Percentiles rank a stretch among this genome's conserved stretches.
Conservation (phyloP, 92 coral and sea anemone genomes). For the Siderastrea siderea region DNA sequence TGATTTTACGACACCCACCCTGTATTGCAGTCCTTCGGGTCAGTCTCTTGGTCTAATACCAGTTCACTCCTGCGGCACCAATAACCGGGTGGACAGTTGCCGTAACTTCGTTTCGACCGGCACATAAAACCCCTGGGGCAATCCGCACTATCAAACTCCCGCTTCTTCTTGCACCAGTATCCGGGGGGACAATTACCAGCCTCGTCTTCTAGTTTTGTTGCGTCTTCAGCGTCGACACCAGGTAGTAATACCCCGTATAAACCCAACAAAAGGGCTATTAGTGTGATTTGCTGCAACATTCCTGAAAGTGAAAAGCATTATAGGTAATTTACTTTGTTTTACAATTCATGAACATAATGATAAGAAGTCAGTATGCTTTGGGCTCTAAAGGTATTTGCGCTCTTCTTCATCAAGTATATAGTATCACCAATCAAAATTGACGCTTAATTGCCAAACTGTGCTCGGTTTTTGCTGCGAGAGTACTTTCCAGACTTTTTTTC, state of each 20-base stretch:
- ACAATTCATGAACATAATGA: no score
- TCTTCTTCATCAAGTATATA: no score
- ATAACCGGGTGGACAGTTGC: conserved; percentile 77
- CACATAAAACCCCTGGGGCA: conserved; percentile 80
- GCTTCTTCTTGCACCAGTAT: conserved; percentile 72
- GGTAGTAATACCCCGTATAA: conserved; percentile 50
- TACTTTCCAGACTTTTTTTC: no score
- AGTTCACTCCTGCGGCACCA: conserved; percentile 81
- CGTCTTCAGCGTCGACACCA: conserved; percentile 7
- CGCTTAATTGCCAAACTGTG: no score
- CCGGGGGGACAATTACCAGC: conserved; percentile 58
- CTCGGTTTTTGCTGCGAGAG: no score
- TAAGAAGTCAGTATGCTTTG: no score
- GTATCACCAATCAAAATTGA: no score
- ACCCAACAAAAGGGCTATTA: conserved; percentile 61
- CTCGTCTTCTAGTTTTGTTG: conserved; percentile 17
- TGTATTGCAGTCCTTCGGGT: conserved; percentile 51
- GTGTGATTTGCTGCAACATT: conserved; percentile 50
- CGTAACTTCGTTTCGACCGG: conserved; percentile 48
- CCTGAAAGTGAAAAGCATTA: conserved; percentile 21
- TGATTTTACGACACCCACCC: conserved; percentile 11
- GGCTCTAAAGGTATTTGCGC: no score
- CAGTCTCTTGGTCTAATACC: conserved; percentile 70
- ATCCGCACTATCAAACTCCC: conserved; percentile 50
- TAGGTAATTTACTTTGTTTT: neutral